Conservation (phyloP, 2,797 vertebrate genomes). For the Novumbra hubbsi region DNA sequence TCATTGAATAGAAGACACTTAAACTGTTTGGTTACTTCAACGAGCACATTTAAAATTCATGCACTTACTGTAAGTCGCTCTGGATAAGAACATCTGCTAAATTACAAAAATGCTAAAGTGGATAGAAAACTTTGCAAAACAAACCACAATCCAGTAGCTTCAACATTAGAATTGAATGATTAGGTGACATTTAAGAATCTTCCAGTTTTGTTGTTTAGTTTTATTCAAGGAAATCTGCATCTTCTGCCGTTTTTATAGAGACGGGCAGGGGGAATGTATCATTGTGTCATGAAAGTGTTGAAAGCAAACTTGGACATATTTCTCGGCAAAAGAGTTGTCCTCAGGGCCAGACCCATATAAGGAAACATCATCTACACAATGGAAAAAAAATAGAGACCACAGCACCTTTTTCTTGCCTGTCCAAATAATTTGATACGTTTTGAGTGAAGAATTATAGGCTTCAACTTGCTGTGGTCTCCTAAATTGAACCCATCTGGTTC, state of each 20-base stretch:
- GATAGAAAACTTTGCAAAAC: background rate
- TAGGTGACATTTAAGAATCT: background rate
- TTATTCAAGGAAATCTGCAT: background rate
- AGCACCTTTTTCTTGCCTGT: no score
- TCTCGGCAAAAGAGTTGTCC: background rate
- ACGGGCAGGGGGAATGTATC: background rate
- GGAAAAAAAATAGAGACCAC: no score
- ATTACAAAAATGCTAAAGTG: background rate
- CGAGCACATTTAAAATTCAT: no score
- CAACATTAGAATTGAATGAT: background rate
- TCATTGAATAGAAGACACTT: no score
- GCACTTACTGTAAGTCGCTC: no score
- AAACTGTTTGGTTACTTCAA: no score
- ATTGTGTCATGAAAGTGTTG: background rate
- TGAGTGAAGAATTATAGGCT: no score
- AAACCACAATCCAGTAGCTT: conserved; percentile 1
- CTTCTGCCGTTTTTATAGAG: background rate
- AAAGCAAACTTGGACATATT: background rate
- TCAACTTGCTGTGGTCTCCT: no score
- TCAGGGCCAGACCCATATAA: background rate
- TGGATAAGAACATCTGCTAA: no score
- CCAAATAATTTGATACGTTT: no score
- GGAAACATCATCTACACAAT: background rate
- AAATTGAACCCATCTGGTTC: no score
- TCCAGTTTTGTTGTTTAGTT: background rate